A percentile compares a stretch with the other conserved stretches of the same genome.
These are phyloP conservation scores for Peromyscus polionotus DNA, from an alignment of 2,113 vertebrate species.

Conservation along the genomic window DNA sequence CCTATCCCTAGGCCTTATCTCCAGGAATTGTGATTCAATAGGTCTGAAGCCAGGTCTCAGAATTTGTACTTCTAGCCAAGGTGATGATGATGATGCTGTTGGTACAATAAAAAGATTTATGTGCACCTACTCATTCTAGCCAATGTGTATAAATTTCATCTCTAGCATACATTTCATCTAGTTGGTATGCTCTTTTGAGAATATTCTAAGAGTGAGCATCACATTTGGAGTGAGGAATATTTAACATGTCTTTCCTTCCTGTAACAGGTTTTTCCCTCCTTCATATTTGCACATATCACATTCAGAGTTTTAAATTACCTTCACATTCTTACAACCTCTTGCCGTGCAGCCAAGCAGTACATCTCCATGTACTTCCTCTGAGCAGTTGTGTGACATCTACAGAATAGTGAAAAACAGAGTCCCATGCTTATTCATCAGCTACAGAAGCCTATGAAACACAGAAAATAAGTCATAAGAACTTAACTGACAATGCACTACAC, in stretches of 20 bases:
- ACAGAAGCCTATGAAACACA: not conserved
- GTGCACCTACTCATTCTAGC: not conserved
- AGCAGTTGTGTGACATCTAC: not conserved
- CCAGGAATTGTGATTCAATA: not conserved
- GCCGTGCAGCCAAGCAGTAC: not conserved
- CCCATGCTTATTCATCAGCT: not conserved
- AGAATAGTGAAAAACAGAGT: not conserved
- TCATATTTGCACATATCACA: not conserved
- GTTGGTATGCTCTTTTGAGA: not conserved
- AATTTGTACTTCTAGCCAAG: not conserved
- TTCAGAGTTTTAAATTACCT: not conserved
- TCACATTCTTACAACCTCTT: not conserved
- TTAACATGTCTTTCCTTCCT: not conserved
- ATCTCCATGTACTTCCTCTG: not conserved
- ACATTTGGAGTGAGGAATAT: not conserved
- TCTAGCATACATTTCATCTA: not conserved
- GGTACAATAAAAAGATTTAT: not conserved
- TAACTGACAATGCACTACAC: not conserved
- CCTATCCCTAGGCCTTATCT: not conserved
- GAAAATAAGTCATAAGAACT: not conserved
- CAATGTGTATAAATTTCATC: not conserved
- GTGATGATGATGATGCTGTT: not conserved
- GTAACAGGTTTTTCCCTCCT: not conserved
- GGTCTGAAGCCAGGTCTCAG: not conserved
- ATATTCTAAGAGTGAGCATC: not conserved